A percentile compares a stretch with the other conserved stretches of the same genome.
Conservation (phyloP, 92 coral and sea anemone species). For the Siderastrea siderea region DNA sequence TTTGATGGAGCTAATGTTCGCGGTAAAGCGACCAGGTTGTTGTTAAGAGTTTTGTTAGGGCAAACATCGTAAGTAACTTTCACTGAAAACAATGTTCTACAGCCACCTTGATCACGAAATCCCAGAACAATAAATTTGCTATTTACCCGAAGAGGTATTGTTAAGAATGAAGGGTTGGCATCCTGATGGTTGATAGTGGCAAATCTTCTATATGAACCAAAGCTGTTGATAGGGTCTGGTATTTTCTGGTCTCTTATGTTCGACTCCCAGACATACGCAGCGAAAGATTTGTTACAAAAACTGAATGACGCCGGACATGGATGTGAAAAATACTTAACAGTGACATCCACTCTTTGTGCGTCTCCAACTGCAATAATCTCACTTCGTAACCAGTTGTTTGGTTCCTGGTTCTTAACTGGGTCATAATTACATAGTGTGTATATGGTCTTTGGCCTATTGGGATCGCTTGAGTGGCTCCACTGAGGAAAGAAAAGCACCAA, state of each 20-base stretch:
- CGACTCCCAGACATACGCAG: slow-evolving; percentile 62
- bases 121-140: slow-evolving; percentile 65
- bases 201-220: slow-evolving; percentile 13
- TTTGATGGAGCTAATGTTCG: slow-evolving; percentile 74
- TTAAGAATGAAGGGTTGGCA: neutral
- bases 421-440: slow-evolving; percentile 46
- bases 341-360: slow-evolving; percentile 58
- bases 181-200: neutral
- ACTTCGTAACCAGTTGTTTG: slow-evolving; percentile 80
- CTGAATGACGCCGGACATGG: neutral
- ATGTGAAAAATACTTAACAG: slow-evolving; percentile 37
- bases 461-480: slow-evolving; percentile 31
- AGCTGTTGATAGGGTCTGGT: slow-evolving; percentile 55
- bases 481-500: neutral
- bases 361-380: slow-evolving; percentile 48
- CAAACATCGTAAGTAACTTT: slow-evolving; percentile 70
- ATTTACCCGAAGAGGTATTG: slow-evolving; percentile 19
- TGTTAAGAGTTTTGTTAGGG: slow-evolving; percentile 23
- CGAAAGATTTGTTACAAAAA: slow-evolving; percentile 69
- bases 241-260: neutral
- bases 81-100: slow-evolving; percentile 63
- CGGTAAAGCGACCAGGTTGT: slow-evolving; percentile 57
- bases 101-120: slow-evolving; percentile 78
- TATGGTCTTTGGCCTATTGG: neutral
- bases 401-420: slow-evolving; percentile 44